phyloP scores from a whole-genome alignment of 2,797 vertebrate genomes.

The Gallinago nigripennis region DNA sequence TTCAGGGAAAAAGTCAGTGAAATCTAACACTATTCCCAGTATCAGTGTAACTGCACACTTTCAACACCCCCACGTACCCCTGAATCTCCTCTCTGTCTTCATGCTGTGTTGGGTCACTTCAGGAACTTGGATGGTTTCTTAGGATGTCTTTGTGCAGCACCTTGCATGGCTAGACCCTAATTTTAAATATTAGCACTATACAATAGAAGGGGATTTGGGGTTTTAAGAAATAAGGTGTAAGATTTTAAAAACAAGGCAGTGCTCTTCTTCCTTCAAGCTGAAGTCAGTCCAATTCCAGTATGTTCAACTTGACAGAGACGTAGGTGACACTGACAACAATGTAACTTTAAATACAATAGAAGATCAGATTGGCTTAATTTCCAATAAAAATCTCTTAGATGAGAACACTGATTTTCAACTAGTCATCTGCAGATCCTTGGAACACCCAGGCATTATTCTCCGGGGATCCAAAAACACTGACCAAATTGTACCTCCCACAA shows the following conservation, averaged over 20 bases:
- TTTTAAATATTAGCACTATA: background rate
- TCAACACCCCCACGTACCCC: background rate
- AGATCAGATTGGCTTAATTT: background rate
- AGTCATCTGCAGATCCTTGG: background rate
- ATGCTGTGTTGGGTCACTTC: background rate
- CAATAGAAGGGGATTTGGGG: background rate
- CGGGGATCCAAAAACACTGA: background rate
- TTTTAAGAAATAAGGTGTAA: background rate
- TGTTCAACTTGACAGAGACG: background rate
- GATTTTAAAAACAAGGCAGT: background rate
- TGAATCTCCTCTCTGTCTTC: background rate
- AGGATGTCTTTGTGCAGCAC: background rate
- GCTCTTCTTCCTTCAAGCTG: background rate
- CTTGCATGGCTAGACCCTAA: background rate
- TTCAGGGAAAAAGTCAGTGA: too few species aligned
- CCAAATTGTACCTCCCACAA: background rate
- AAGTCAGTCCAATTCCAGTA: background rate
- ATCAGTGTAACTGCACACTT: background rate
- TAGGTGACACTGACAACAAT: background rate
- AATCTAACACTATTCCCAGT: background rate
- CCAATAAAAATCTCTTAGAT: background rate
- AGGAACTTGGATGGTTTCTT: background rate
- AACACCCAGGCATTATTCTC: background rate
- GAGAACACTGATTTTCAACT: background rate
- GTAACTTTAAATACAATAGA: background rate